These are phyloP conservation scores for Tragulus kanchil DNA, from an alignment of 2,113 vertebrate species.

Conservation along the genomic window DNA sequence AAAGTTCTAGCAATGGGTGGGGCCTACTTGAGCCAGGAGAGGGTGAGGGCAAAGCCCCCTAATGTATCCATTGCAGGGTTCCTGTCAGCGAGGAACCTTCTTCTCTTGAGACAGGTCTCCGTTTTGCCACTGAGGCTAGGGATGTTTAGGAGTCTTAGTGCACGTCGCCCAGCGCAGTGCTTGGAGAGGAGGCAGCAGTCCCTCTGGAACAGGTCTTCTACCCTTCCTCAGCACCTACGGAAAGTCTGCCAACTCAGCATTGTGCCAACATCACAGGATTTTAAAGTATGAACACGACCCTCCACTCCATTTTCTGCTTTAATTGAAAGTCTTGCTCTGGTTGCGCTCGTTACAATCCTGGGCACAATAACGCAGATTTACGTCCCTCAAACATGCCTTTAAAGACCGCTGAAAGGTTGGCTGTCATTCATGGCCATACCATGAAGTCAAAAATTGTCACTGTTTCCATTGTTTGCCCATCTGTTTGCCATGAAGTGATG, in stretches of 20 bases:
- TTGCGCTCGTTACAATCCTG: slow-evolving; percentile 19
- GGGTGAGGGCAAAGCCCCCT: background rate
- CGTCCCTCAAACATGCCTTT: background rate
- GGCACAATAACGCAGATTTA: background rate
- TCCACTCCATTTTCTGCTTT: background rate
- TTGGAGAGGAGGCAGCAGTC: background rate
- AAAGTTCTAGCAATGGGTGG: background rate
- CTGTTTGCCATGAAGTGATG: too few relatives aligned
- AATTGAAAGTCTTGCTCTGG: background rate
- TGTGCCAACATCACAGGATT: background rate
- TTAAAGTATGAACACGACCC: background rate
- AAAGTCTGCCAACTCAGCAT: accelerated
- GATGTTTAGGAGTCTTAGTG: background rate
- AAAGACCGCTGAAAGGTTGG: background rate
- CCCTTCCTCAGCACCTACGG: background rate
- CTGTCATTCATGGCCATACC: too few relatives aligned
- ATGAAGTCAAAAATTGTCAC: too few relatives aligned
- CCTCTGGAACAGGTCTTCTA: background rate
- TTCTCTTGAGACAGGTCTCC: background rate
- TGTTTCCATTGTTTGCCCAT: too few relatives aligned
- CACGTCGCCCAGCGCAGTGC: background rate
- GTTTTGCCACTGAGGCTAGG: background rate
- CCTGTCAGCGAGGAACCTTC: accelerated
- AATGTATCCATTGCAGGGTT: accelerated
- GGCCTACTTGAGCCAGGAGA: background rate